Conservation (phyloP, 2,113 vertebrate genomes). For the Brachyhypopomus gauderio region DNA sequence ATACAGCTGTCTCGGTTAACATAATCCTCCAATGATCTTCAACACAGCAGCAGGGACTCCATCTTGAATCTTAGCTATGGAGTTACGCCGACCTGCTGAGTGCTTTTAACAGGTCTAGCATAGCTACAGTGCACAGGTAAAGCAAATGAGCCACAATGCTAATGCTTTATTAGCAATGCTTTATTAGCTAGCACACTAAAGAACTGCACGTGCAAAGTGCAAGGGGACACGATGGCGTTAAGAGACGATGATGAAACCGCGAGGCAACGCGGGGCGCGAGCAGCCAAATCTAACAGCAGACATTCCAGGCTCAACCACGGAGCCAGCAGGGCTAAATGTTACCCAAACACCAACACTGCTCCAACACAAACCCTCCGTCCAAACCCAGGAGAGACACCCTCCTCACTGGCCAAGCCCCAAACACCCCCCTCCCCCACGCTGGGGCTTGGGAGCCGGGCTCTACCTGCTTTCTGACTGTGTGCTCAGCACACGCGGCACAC, state of each 20-base stretch:
- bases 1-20: too few relatives aligned
- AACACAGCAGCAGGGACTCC: too few relatives aligned
- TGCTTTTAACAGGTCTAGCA: too few relatives aligned
- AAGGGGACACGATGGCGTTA: conserved; percentile 14
- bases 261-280: conserved; percentile 7
- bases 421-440: neutral
- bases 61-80: too few relatives aligned
- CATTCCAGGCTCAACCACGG: neutral
- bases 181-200: too few relatives aligned
- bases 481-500: conserved; percentile 21
- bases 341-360: conserved; percentile 25
- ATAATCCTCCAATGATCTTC: too few relatives aligned
- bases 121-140: too few relatives aligned
- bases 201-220: neutral
- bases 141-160: too few relatives aligned
- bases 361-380: neutral
- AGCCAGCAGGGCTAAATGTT: conserved; percentile 20
- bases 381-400: neutral
- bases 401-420: neutral
- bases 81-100: too few relatives aligned
- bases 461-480: conserved; percentile 40
- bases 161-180: too few relatives aligned
- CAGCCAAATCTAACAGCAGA: neutral
- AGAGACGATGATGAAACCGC: conserved; percentile 38
- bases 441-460: neutral